Percentiles rank a stretch among this genome's conserved stretches.
These are phyloP conservation scores for Orchesellides sinensis DNA, from an alignment of 2,888 invertebrate species.

Conservation along the genomic window DNA sequence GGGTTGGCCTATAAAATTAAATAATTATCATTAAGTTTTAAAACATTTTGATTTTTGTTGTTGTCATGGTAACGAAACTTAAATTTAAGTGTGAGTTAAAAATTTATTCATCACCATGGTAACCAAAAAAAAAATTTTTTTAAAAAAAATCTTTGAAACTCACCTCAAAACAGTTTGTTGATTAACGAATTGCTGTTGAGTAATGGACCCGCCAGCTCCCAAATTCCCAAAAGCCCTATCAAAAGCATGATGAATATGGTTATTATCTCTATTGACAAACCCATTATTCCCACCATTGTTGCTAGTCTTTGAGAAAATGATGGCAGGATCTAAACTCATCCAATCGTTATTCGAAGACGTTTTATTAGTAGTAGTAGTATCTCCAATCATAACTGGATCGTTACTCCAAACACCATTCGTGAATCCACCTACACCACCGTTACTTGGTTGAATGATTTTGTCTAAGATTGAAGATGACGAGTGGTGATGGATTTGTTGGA, in stretches of 20 bases:
- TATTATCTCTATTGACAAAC: too few relatives aligned
- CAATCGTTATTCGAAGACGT: too few relatives aligned
- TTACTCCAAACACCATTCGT: neutral
- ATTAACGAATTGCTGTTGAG: slow-evolving; percentile 7
- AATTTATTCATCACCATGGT: too few relatives aligned
- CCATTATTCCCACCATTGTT: neutral
- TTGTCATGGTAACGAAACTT: slow-evolving; percentile 11
- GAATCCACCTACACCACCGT: neutral
- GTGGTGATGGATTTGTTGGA: too few relatives aligned
- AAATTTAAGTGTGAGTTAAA: too few relatives aligned
- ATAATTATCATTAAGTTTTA: neutral
- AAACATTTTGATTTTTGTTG: neutral
- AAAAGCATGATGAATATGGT: too few relatives aligned
- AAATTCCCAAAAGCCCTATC: too few relatives aligned
- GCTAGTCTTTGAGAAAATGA: slow-evolving; percentile 79
- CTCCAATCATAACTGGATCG: too few relatives aligned
- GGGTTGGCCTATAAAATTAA: slow-evolving; percentile 20
- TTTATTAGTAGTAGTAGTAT: too few relatives aligned
- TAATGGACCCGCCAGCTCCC: too few relatives aligned
- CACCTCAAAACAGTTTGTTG: neutral
- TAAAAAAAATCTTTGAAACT: neutral
- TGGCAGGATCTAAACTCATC: slow-evolving; percentile 96
- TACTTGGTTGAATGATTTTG: slow-evolving; percentile 1
- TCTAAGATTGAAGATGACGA: slow-evolving; percentile 21
- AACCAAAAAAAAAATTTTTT: too few relatives aligned